These are phyloP conservation scores for Oreochromis spilurus DNA, from an alignment of 2,113 vertebrate species.

Conservation along the genomic window DNA sequence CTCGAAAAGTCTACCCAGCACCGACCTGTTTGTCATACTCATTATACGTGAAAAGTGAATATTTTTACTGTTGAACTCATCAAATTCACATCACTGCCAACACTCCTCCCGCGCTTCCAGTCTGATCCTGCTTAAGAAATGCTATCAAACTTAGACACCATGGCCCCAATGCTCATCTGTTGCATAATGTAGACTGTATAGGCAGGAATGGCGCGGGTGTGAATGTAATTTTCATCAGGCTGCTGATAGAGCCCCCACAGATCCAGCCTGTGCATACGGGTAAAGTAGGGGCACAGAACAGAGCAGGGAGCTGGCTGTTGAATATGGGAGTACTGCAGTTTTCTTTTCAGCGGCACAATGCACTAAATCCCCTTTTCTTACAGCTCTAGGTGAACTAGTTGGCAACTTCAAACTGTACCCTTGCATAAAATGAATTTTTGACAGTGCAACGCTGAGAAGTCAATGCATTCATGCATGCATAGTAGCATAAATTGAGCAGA, in stretches of 20 bases:
- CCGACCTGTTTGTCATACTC: constrained; percentile 52
- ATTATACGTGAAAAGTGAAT: constrained; percentile 66
- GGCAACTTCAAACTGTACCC: constrained; percentile 27
- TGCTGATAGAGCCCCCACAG: constrained; percentile 52
- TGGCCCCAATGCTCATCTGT: constrained; percentile 69
- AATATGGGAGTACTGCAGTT: constrained; percentile 36
- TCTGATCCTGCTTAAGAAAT: constrained; percentile 67
- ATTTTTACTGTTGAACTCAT: constrained; percentile 73
- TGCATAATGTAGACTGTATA: constrained; percentile 72
- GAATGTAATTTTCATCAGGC: constrained; percentile 71
- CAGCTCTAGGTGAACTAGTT: constrained; percentile 59
- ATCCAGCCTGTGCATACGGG: constrained; percentile 6
- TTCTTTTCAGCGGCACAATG: constrained; percentile 38
- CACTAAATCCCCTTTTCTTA: constrained; percentile 40
- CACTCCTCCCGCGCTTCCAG: constrained; percentile 47
- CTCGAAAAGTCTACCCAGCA: constrained; percentile 24
- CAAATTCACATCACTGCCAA: constrained; percentile 71
- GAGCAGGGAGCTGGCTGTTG: constrained; percentile 23
- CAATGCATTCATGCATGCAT: constrained; percentile 27
- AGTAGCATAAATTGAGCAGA: not conserved
- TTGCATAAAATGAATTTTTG: constrained; percentile 53
- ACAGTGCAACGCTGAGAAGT: constrained; percentile 14
- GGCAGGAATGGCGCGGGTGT: constrained; percentile 47
- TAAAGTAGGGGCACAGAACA: constrained; percentile 45
- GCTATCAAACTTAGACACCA: constrained; percentile 65